Percentiles rank a stretch among this genome's conserved stretches.
Evolutionary conservation across 2,113 vertebrate genomes (phyloP).

Genomic region (Myotis lucifugus): DNA sequence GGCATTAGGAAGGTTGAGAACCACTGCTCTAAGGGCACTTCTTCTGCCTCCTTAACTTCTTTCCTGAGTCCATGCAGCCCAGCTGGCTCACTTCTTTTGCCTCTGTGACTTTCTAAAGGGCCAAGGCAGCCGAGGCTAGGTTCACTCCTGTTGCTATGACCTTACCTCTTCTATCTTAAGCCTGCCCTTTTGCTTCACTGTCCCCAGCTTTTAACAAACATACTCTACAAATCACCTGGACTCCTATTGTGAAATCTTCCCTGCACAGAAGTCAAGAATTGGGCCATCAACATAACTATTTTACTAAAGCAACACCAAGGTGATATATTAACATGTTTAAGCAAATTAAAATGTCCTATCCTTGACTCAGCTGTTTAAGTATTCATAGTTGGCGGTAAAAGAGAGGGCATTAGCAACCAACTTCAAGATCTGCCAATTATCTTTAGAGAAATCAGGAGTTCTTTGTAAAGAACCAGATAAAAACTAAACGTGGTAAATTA

Average conservation of each 20-base stretch:
- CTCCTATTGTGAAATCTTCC: neutral
- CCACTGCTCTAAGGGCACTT: neutral
- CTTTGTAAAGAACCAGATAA: constrained; percentile 50
- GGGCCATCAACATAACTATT: neutral
- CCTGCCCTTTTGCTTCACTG: neutral
- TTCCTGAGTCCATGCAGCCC: neutral
- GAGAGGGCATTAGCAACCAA: constrained; percentile 31
- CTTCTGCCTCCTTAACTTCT: neutral
- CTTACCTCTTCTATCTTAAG: neutral
- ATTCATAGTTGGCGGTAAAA: constrained; percentile 56
- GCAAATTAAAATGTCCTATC: constrained; percentile 54
- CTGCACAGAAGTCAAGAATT: neutral
- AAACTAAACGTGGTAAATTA: constrained; percentile 38
- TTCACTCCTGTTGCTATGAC: neutral
- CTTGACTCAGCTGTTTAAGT: constrained; percentile 50
- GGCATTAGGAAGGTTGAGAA: too few species aligned
- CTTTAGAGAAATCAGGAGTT: constrained; percentile 44
- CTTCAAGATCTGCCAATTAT: constrained; percentile 53
- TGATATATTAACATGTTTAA: constrained; percentile 52
- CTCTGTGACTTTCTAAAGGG: neutral
- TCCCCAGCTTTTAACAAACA: neutral
- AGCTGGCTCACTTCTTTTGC: neutral
- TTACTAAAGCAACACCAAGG: constrained; percentile 34
- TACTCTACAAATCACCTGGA: neutral
- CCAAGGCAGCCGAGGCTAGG: neutral